Evolutionary conservation across 2,797 vertebrate genomes (phyloP), one percentile per base, ranked within the genome.

Genomic region (Notolabrus celidotus): DNA sequence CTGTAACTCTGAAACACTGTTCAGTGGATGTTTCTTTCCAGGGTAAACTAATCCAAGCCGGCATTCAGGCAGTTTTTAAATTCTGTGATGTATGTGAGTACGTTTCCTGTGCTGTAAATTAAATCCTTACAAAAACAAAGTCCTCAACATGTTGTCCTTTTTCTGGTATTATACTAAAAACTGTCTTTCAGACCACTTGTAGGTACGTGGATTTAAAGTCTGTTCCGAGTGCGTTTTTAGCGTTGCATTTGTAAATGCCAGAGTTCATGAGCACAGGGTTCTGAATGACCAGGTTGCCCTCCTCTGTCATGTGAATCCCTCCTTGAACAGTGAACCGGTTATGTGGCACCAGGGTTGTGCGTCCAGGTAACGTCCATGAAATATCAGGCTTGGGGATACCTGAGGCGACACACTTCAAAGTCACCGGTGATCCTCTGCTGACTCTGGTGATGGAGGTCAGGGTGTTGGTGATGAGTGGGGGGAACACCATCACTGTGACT

Each of bases 201-300:
- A 95, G 80, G 67, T 95, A 95, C 22, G 94, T 95, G 11, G 94
- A 92, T 90, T 93, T 95, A 58, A 95, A 95, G 84, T 95, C 94
- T 60, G 91, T 95, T 62, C 94, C 94, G 0, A 95, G 88, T 14
- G 93, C 89, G 15, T 93, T 95, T 82, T 92, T 94, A 12, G 93
- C 94, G 3, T 95, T 95, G 76, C 94, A 95, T 84, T 94, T 95
- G 77, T 95, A 95, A 86, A 95, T 95, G 55, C 95, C 94, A 73
- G 94, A 95, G 91, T 95, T 92, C 86, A 88, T 91, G 17, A 94
- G 91, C 49, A 90, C 77, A 1, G 93, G 90, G 46, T 89, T 93
- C 70, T 93, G 92, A 59, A 95, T 93, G 58, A 95, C 82, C 72
- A 95, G 86, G 74, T 88, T 90, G 14, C 94, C 94, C 5, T 94